Evolutionary conservation across 2,888 invertebrate genomes (phyloP), one percentile per base, ranked within the genome.

Genomic region (Cryptus viduatorius): DNA sequence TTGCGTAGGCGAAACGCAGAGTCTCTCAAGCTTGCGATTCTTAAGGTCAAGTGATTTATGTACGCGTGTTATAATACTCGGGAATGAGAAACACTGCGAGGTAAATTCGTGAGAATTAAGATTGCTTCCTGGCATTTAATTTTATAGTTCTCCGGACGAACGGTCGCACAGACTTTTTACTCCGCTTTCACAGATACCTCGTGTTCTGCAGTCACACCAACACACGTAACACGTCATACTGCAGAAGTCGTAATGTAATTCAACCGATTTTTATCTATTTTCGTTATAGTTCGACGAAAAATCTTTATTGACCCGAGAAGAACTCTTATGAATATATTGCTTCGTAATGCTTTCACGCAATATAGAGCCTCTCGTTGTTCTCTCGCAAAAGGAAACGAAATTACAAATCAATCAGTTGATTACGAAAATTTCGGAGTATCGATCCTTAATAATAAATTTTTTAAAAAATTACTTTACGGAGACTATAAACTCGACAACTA

Each of bases 51-150:
- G 19, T 56, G 19, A 42, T 24, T 56, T 37, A 56, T 71, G 10
- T 16, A 24, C 67, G 44, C 37, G n/a, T 37, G 37, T 46, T 53
- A 75, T 64, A 24, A 8, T 50, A 46, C 24, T 46, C 50, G 19
- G 24, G 19, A 14, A 79, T 80, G 83, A 83, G 83, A 79, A 72
- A 53, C 83, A 68, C 77, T 80, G 77, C 1, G 48, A 44, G 14
- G 59, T 16, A 72, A 77, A 84, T 84, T 84, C 77, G 80, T 77
- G 68, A 61, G 80, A 84, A 84, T 84, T 84, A 73, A 84, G 72
- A 68, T 72, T 37, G 72, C 53, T 80, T 80, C 73, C 77, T 84
- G 77, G 77, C 72, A 67, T 68, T 83, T 79, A 76, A 83, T 79
- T 83, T 79, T 37, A 79, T 65, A 56, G 53, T 79, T 79, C 79